Evolutionary conservation across 2,113 vertebrate species (phyloP).

Genomic region (Psammodynastes pulverulentus): DNA sequence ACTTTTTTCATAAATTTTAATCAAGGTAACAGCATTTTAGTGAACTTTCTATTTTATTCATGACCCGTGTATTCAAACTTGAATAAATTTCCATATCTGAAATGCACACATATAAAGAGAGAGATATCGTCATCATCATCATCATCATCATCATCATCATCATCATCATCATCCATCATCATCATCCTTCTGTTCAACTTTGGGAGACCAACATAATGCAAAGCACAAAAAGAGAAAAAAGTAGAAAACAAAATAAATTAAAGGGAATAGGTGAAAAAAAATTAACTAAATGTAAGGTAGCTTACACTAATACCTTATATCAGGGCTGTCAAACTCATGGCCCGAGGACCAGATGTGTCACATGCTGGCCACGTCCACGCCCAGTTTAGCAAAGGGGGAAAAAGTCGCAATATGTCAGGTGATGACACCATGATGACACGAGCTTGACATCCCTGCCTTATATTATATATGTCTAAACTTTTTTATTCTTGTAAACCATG

Average conservation of each 20-base stretch:
- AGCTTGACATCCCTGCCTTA: too few relatives aligned
- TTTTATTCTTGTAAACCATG: neutral
- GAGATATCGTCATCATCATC: neutral
- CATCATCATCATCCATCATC: neutral
- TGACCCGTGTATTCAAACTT: neutral
- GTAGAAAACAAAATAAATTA: neutral
- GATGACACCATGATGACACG: too few relatives aligned
- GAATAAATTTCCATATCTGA: neutral
- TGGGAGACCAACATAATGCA: neutral
- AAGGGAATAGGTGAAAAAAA: neutral
- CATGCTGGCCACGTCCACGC: too few relatives aligned
- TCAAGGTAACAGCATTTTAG: neutral
- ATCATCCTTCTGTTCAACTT: neutral
- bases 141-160: neutral
- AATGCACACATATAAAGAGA: neutral
- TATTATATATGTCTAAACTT: neutral
- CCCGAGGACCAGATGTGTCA: too few relatives aligned
- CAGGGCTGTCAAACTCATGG: too few relatives aligned
- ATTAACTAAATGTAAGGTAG: neutral
- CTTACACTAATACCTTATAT: too few relatives aligned
- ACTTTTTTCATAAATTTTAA: neutral
- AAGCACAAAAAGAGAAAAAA: neutral
- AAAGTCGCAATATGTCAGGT: too few relatives aligned
- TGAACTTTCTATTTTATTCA: slow-evolving; percentile 10
- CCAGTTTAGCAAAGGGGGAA: too few relatives aligned